These are phyloP conservation scores for Corythoichthys intestinalis DNA, from an alignment of 2,113 vertebrate species.

Conservation along the genomic window DNA sequence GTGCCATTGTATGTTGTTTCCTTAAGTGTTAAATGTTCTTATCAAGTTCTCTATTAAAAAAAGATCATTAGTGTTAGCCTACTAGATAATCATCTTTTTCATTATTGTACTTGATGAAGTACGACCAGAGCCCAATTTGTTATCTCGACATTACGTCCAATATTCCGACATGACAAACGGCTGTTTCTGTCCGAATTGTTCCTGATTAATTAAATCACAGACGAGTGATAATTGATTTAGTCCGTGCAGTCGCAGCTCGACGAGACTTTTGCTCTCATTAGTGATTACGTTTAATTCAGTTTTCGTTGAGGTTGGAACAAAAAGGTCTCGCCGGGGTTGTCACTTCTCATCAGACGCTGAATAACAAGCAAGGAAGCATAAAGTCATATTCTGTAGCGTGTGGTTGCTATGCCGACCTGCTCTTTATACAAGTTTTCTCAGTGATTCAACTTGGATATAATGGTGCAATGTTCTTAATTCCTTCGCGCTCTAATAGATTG, in stretches of 20 bases:
- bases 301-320: slow-evolving; percentile 19
- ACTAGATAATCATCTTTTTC: background rate
- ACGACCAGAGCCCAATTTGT: background rate
- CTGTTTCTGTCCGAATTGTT: slow-evolving; percentile 1
- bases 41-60: background rate
- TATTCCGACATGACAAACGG: background rate
- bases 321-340: background rate
- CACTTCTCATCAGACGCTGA: background rate
- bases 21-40: background rate
- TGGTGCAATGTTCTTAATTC: background rate
- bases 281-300: slow-evolving; percentile 9
- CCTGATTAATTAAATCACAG: background rate
- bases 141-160: background rate
- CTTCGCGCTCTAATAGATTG: slow-evolving; percentile 8
- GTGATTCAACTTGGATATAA: slow-evolving; percentile 2
- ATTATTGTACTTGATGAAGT: slow-evolving; percentile 1
- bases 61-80: background rate
- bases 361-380: background rate
- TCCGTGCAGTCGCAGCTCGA: background rate
- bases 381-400: background rate
- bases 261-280: slow-evolving; percentile 32
- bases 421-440: background rate
- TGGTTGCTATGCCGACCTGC: background rate
- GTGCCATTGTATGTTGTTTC: background rate
- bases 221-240: background rate